Percentiles rank a stretch among this genome's conserved stretches.
These are phyloP conservation scores for Leptoclinus maculatus DNA, from an alignment of 2,797 vertebrate genomes.

Conservation along the genomic window DNA sequence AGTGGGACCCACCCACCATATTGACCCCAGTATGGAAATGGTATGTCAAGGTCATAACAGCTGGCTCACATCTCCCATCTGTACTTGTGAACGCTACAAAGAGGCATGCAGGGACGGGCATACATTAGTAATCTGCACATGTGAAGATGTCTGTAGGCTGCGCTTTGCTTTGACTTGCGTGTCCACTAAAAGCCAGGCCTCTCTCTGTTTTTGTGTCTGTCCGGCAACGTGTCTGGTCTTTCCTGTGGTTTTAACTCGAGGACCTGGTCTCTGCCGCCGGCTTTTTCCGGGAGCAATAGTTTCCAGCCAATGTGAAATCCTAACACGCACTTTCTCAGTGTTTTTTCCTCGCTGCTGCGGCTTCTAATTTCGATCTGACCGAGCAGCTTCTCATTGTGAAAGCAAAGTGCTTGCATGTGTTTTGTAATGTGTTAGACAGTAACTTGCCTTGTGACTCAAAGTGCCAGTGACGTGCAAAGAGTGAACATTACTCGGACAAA, in stretches of 20 bases:
- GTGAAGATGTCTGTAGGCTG: background rate
- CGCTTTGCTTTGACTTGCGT: conserved; percentile 19
- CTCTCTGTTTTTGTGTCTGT: conserved; percentile 37
- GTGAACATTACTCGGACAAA: conserved; percentile 2
- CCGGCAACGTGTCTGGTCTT: conserved; percentile 13
- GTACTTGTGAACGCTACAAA: background rate
- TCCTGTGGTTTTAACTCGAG: conserved; percentile 23
- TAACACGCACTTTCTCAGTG: background rate
- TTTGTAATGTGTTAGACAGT: conserved; percentile 10
- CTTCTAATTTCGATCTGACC: background rate
- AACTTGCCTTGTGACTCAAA: conserved; percentile 26
- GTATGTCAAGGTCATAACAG: conserved; percentile 41
- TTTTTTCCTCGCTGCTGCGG: background rate
- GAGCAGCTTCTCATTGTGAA: background rate
- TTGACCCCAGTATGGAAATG: conserved; percentile 1
- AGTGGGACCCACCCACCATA: background rate
- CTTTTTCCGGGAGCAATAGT: conserved; percentile 17
- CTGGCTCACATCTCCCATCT: conserved; percentile 5
- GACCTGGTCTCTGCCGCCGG: background rate
- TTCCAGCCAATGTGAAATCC: background rate
- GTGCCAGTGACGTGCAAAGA: conserved; percentile 2
- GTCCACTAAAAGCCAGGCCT: conserved; percentile 34
- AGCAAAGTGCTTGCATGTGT: background rate
- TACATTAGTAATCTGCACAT: conserved; percentile 8
- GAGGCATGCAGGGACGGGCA: background rate